Evolutionary conservation across 1,140 invertebrate species (phyloP).

Genomic region (Bombus sylvicola): DNA sequence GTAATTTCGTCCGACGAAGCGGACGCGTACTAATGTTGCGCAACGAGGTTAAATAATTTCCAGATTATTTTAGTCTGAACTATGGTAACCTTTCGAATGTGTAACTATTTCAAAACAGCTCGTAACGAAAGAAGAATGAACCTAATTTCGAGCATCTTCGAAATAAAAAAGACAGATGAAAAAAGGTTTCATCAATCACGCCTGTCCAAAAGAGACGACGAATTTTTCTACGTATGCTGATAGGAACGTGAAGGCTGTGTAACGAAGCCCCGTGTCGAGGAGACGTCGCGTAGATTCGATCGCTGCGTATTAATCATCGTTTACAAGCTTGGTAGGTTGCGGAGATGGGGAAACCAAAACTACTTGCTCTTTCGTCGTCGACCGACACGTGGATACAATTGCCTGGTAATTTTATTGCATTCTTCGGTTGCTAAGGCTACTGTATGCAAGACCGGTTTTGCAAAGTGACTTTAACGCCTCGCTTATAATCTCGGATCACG

Average conservation of each 20-base stretch:
- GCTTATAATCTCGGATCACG: slow-evolving; percentile 56
- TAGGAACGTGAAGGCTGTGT: not conserved
- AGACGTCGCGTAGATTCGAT: not conserved
- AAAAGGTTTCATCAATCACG: not conserved
- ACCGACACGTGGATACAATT: slow-evolving; percentile 49
- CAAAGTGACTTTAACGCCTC: slow-evolving; percentile 64
- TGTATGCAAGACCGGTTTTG: slow-evolving; percentile 53
- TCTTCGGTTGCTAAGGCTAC: slow-evolving; percentile 28
- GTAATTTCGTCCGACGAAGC: not conserved
- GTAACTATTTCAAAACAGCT: too few species aligned
- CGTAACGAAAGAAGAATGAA: not conserved
- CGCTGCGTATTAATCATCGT: slow-evolving; percentile 14
- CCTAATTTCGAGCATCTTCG: not conserved
- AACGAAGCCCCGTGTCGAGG: not conserved
- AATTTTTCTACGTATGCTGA: not conserved
- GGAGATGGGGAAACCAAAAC: not conserved
- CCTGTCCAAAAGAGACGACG: not conserved
- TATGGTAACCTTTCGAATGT: not conserved
- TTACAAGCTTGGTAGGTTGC: too few species aligned
- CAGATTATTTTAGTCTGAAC: not conserved
- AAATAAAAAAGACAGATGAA: not conserved
- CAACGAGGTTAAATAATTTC: not conserved
- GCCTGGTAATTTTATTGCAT: slow-evolving; percentile 55
- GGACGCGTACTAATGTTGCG: not conserved
- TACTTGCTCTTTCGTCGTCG: slow-evolving; percentile 20